Conservation (phyloP, 1,140 invertebrate species). For the Stenopsyche tienmushanensis region DNA sequence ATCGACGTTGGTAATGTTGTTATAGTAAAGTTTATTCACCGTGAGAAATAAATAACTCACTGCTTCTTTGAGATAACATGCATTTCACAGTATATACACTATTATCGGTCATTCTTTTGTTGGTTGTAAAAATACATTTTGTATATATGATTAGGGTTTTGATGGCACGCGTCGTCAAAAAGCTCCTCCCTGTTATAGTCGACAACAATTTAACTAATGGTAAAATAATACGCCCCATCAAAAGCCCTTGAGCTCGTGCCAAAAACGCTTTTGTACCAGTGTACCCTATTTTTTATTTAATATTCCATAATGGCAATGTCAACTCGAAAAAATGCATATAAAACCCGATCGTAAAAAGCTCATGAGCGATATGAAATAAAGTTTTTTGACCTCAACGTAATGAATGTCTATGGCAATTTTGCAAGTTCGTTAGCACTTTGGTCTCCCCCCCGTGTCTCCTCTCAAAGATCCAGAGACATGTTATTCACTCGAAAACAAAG, state of each 20-base stretch:
- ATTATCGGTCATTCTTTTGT: too few relatives aligned
- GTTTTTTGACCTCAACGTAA: neutral
- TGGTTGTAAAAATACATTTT: conserved; percentile 12
- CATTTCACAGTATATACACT: too few relatives aligned
- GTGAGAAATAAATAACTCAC: too few relatives aligned
- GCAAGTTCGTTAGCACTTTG: neutral
- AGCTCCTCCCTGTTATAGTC: conserved; percentile 9
- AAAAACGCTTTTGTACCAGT: neutral
- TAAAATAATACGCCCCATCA: conserved; percentile 35
- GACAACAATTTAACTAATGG: conserved; percentile 32
- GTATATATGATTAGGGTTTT: neutral
- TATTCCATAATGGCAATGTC: too few relatives aligned
- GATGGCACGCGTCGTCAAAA: conserved; percentile 22
- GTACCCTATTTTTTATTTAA: neutral
- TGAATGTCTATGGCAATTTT: neutral
- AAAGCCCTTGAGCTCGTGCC: conserved; percentile 5
- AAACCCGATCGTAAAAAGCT: neutral
- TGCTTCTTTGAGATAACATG: too few relatives aligned
- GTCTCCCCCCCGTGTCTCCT: too few relatives aligned
- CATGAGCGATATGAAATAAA: neutral
- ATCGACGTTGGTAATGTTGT: too few relatives aligned
- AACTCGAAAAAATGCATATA: neutral
- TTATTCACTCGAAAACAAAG: conserved; percentile 14
- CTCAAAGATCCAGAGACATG: too few relatives aligned
- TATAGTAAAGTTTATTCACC: too few relatives aligned